phyloP scores from a whole-genome alignment of 2,797 vertebrate species.

The Trachops cirrhosus region DNA sequence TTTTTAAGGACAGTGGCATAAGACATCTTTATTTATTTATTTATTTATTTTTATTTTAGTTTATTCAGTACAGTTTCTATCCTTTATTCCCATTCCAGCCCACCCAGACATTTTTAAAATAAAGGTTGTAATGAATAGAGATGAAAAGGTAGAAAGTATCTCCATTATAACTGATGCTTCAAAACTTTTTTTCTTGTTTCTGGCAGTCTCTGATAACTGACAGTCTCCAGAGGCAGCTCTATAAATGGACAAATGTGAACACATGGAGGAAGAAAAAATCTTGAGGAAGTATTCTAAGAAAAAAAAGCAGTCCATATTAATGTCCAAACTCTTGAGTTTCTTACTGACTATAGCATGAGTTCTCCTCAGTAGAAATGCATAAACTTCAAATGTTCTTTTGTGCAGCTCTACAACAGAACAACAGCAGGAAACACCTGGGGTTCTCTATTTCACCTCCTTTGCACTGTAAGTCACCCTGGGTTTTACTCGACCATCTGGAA shows the following conservation, averaged over 20 bases:
- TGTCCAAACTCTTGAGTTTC: conserved; percentile 10
- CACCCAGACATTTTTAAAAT: not conserved
- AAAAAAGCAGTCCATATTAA: not conserved
- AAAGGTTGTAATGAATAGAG: not conserved
- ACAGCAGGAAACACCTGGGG: conserved; percentile 21
- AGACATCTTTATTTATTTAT: too few species aligned
- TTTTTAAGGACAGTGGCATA: not conserved
- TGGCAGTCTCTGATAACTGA: not conserved
- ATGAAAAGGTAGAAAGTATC: not conserved
- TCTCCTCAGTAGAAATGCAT: conserved; percentile 24
- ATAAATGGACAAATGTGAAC: not conserved
- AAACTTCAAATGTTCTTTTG: conserved; percentile 42
- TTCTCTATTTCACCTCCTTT: conserved; percentile 12
- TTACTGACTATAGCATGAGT: not conserved
- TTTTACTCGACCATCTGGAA: conserved; percentile 24
- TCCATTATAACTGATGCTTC: not conserved
- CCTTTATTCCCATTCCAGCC: too few species aligned
- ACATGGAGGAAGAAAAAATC: not conserved
- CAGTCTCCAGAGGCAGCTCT: not conserved
- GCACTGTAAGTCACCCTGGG: not conserved
- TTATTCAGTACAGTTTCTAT: too few species aligned
- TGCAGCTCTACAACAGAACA: not conserved
- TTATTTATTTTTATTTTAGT: too few species aligned
- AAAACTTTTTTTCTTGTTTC: not conserved
- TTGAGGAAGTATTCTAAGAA: not conserved